A percentile compares a stretch with the other conserved stretches of the same genome.
Evolutionary conservation across 2,888 invertebrate species (phyloP).

Genomic region (Pecten maximus): DNA sequence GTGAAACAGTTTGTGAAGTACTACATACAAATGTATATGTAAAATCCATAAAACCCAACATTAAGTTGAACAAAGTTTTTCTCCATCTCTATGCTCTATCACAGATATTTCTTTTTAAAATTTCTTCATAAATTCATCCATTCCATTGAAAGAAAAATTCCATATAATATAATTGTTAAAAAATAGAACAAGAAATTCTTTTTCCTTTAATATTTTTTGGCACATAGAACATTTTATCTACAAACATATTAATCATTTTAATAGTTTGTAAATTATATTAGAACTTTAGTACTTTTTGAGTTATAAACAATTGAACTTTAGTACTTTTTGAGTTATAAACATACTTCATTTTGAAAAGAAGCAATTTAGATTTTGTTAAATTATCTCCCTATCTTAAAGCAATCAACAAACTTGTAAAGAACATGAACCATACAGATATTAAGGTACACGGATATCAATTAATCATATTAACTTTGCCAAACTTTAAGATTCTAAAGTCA

Average conservation of each 20-base stretch:
- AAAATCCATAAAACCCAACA: background rate
- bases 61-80: background rate
- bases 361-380: too few relatives aligned
- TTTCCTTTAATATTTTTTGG: background rate
- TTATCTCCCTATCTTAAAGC: background rate
- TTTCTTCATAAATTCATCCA: background rate
- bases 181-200: background rate
- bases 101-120: background rate
- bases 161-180: background rate
- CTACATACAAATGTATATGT: too few relatives aligned
- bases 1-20: background rate
- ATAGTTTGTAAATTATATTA: background rate
- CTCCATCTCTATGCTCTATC: background rate
- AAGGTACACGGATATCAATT: background rate
- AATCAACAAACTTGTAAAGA: background rate
- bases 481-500: background rate
- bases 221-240: background rate
- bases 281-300: background rate
- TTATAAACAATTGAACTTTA: background rate
- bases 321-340: too few relatives aligned
- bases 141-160: background rate
- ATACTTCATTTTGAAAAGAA: too few relatives aligned
- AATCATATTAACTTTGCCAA: background rate
- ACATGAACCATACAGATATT: background rate
- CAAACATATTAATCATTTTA: background rate